Percentiles rank a stretch among this genome's conserved stretches.
These are phyloP conservation scores for Toxostoma redivivum DNA, from an alignment of 2,113 vertebrate genomes.

Conservation along the genomic window DNA sequence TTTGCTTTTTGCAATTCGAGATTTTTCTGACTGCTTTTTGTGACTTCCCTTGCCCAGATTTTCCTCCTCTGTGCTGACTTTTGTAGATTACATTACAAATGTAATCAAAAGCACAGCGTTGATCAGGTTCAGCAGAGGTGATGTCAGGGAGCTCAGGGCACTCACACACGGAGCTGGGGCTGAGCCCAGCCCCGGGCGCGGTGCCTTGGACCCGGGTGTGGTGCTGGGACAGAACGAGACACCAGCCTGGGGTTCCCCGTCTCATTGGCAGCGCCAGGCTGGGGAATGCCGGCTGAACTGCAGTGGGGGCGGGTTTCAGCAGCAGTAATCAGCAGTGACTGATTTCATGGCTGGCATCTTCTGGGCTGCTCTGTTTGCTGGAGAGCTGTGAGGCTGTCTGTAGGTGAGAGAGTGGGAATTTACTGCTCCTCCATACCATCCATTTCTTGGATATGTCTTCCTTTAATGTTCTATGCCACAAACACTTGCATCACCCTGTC, in stretches of 20 bases:
- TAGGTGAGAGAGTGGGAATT: neutral
- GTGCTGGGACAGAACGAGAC: neutral
- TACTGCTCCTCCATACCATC: neutral
- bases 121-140: accelerated
- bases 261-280: neutral
- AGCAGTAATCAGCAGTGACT: neutral
- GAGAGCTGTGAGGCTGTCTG: neutral
- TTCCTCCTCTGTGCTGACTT: neutral
- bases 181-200: neutral
- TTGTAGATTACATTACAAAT: neutral
- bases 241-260: neutral
- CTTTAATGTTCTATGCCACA: neutral
- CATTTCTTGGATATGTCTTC: neutral
- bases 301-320: neutral
- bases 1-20: neutral
- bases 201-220: neutral
- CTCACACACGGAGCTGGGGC: neutral
- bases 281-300: neutral
- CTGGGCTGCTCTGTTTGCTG: neutral
- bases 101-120: neutral
- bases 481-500: neutral
- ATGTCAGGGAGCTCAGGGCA: neutral
- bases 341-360: neutral
- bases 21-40: neutral
- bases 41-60: neutral